Evolutionary conservation across 2,113 vertebrate species (phyloP), one percentile per base, ranked within the genome.

Genomic region (Bettongia penicillata): DNA sequence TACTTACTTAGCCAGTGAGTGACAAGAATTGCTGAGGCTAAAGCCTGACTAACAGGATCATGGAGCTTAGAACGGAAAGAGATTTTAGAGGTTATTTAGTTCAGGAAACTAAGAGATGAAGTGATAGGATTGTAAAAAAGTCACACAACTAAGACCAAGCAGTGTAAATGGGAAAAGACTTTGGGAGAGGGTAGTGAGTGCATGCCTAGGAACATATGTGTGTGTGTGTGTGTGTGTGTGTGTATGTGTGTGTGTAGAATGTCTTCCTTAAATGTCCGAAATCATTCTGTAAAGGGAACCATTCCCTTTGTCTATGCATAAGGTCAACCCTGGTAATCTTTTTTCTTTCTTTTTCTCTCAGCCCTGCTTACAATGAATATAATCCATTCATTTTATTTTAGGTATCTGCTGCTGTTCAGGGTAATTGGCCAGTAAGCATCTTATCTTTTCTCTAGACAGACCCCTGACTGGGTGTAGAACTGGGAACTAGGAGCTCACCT

Each of bases 401-500:
- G 55, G 53, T 90, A 11, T 57, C 2, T 12, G 52, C 50, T 0
- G 23, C 50, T 23, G 19, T 93, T 96, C 4, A 49, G 84, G 53
- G n/a, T 53, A 91, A 92, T 89, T 84, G 91, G 0, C 92, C 43
- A 3, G 10, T 37, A 14, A 84, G n/a, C 68, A 84, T 23, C 10
- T 49, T 92, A 53, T 23, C 8, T 84, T 8, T 37, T 10, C 61
- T 77, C 5, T 77, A 6, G 31, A 19, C 12, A n/a, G 61, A n/a
- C 57, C 77, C 43, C 77, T 51, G 92, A 0, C 0, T 50, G 48
- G 89, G 91, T 26, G 53, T 53, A 89, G 93, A 94, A 49, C n/a
- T 91, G 26, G n/a, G 48, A 93, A 49, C 31, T 89, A 28, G 49
- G 51, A 92, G 89, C 89, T 96, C 84, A 96, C 93, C 96, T 97